phyloP scores from a whole-genome alignment of 2,888 invertebrate genomes.

The Unio pictorum region DNA sequence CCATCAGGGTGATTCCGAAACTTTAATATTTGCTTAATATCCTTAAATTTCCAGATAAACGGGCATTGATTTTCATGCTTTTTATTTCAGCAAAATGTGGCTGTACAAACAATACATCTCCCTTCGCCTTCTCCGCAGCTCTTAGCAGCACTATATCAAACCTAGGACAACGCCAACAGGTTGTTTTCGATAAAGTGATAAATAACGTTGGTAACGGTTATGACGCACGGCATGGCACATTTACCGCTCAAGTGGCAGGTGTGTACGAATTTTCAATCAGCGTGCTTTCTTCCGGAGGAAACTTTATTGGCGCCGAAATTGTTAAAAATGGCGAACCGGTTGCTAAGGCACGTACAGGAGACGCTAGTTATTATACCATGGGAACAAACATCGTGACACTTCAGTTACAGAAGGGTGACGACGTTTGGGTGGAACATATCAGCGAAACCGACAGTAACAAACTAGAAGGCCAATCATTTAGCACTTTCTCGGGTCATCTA shows the following conservation, averaged over 20 bases:
- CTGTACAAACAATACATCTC: slow-evolving; percentile 16
- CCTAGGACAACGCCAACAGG: slow-evolving; percentile 22
- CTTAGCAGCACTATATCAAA: slow-evolving; percentile 12
- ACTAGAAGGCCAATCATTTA: slow-evolving; percentile 24
- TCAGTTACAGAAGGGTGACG: slow-evolving; percentile 21
- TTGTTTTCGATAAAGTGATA: slow-evolving; percentile 25
- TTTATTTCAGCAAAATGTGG: slow-evolving; percentile 22
- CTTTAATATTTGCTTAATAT: too few species aligned
- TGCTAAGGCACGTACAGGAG: slow-evolving; percentile 19
- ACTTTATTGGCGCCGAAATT: slow-evolving; percentile 19
- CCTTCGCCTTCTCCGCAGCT: slow-evolving; percentile 28
- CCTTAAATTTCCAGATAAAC: too few species aligned
- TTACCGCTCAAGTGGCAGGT: slow-evolving; percentile 30
- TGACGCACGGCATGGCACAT: slow-evolving; percentile 31
- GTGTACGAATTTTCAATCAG: slow-evolving; percentile 27
- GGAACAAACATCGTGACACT: slow-evolving; percentile 28
- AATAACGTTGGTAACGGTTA: slow-evolving; percentile 23
- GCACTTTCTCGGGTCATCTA: slow-evolving; percentile 30
- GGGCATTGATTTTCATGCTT: neutral
- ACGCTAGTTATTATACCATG: slow-evolving; percentile 31
- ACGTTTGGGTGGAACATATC: slow-evolving; percentile 29
- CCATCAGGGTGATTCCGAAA: too few species aligned
- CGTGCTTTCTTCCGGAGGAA: slow-evolving; percentile 14
- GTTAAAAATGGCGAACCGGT: slow-evolving; percentile 18
- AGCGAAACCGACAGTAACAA: slow-evolving; percentile 22